Conservation (phyloP, 2,797 vertebrate species). For the Nyctalus aviator region DNA sequence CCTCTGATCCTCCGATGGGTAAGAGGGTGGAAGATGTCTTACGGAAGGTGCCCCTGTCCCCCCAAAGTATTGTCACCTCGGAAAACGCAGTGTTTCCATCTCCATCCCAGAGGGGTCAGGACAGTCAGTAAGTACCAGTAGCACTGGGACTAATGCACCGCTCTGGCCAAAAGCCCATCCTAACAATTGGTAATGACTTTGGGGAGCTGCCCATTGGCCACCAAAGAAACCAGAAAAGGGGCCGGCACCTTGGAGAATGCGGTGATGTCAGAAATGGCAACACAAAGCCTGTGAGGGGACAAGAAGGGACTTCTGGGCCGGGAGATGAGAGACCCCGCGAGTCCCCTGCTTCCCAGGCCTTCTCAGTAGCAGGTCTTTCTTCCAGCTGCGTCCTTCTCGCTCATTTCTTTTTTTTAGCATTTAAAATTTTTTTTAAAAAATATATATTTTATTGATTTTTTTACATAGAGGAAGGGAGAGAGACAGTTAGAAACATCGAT, state of each 20-base stretch:
- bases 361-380: background rate
- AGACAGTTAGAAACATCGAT: no score
- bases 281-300: background rate
- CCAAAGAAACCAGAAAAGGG: background rate
- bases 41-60: background rate
- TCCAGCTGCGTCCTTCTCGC: background rate
- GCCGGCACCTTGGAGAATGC: background rate
- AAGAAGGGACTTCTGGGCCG: background rate
- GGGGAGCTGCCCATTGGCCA: background rate
- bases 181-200: background rate
- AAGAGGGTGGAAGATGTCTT: constrained; percentile 8
- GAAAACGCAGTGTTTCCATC: constrained; percentile 12
- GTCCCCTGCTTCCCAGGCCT: background rate
- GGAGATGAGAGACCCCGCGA: background rate
- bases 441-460: no score
- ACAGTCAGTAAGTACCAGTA: background rate
- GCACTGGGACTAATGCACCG: rapidly evolving
- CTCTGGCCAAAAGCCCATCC: background rate
- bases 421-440: no score
- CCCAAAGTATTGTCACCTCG: constrained; percentile 25
- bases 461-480: no score
- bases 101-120: background rate
- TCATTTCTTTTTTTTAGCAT: background rate
- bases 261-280: background rate
- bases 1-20: background rate